phyloP scores from a whole-genome alignment of 2,888 invertebrate genomes.

The Adineta ricciae region DNA sequence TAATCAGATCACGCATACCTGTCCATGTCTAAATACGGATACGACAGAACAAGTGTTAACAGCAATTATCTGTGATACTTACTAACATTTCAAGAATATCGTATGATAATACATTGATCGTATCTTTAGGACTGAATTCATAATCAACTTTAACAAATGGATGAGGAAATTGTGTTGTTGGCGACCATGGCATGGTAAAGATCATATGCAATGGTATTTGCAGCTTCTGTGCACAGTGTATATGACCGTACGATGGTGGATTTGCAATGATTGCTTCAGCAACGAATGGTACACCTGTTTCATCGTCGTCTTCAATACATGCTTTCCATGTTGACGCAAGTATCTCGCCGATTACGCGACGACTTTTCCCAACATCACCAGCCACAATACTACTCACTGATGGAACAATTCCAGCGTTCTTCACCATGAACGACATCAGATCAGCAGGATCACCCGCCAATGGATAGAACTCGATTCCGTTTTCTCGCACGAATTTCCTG shows the following conservation, averaged over 20 bases:
- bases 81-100: background rate
- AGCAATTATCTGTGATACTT: background rate
- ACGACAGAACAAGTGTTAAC: background rate
- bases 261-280: constrained; percentile 5
- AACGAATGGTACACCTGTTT: background rate
- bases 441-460: background rate
- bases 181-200: background rate
- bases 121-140: background rate
- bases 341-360: background rate
- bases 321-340: background rate
- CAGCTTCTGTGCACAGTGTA: background rate
- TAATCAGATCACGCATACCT: background rate
- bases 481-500: background rate
- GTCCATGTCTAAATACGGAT: background rate
- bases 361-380: background rate
- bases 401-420: background rate
- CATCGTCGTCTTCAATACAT: background rate
- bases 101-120: background rate
- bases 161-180: background rate
- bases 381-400: constrained; percentile 6
- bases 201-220: background rate
- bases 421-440: background rate
- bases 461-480: background rate
- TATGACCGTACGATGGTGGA: background rate
- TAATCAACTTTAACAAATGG: background rate